These are phyloP conservation scores for Choreutis nemorana DNA, from an alignment of 2,888 invertebrate genomes.

Conservation along the genomic window DNA sequence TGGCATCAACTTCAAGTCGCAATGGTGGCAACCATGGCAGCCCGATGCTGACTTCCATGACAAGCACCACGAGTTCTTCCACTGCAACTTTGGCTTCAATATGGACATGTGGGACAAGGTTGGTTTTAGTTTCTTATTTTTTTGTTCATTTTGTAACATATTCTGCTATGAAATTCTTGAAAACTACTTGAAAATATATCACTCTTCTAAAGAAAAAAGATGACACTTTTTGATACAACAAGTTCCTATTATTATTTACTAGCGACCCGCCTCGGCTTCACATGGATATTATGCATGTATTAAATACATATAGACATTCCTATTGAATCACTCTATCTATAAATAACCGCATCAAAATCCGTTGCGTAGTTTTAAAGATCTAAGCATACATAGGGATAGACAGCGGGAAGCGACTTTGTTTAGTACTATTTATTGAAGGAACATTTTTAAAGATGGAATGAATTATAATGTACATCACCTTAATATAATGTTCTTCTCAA, in stretches of 20 bases:
- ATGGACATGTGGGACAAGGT: constrained; percentile 75
- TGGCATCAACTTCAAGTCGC: constrained; percentile 74
- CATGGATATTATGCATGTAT: no score
- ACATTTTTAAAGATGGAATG: no score
- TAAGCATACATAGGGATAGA: no score
- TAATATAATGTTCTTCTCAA: background rate
- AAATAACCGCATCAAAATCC: no score
- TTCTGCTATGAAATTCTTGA: constrained; percentile 9
- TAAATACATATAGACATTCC: no score
- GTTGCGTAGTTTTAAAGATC: no score
- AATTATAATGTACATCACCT: no score
- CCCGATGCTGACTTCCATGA: constrained; percentile 79
- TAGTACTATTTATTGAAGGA: no score
- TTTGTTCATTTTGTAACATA: constrained; percentile 3
- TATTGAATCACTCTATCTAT: no score
- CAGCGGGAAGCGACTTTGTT: no score
- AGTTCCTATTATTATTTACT: no score
- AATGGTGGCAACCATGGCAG: constrained; percentile 82
- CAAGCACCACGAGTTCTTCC: constrained; percentile 81
- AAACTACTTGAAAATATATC: constrained; percentile 5
- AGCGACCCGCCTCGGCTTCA: no score
- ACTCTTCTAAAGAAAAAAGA: constrained; percentile 7
- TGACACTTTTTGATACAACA: background rate
- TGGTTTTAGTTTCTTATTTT: constrained; percentile 11
- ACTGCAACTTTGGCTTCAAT: constrained; percentile 80